Conservation (phyloP, 2,113 vertebrate species). For the Trematomus loennbergii region DNA sequence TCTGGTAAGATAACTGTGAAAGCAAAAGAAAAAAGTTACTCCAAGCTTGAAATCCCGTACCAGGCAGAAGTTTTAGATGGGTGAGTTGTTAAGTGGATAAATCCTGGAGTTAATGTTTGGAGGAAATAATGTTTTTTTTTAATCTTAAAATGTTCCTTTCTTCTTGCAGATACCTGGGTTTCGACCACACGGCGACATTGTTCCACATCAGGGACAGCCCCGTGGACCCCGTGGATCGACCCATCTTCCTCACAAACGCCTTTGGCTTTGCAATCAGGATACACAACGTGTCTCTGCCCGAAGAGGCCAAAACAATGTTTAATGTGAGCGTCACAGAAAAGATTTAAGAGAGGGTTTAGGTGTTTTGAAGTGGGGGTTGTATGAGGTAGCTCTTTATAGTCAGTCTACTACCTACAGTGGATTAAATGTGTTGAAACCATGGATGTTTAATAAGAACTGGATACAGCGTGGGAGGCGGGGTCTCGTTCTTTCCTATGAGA, state of each 20-base stretch:
- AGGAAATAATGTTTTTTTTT: too few relatives aligned
- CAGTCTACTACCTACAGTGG: too few relatives aligned
- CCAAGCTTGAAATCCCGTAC: slow-evolving; percentile 99
- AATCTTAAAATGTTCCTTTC: not conserved
- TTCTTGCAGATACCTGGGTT: slow-evolving; percentile 89
- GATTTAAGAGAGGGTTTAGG: too few relatives aligned
- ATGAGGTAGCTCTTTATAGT: too few relatives aligned
- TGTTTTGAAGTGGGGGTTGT: too few relatives aligned
- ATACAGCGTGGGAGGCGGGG: too few relatives aligned
- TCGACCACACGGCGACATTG: slow-evolving; percentile 95
- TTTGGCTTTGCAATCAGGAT: slow-evolving; percentile 93
- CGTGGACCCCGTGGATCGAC: slow-evolving; percentile 91
- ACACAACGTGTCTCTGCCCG: slow-evolving; percentile 93
- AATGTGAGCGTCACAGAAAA: slow-evolving; percentile 81
- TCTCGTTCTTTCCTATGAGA: too few relatives aligned
- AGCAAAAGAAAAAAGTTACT: slow-evolving; percentile 98
- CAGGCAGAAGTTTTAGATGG: slow-evolving; percentile 98
- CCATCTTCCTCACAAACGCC: slow-evolving; percentile 94
- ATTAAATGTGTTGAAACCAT: too few relatives aligned
- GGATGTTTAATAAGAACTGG: too few relatives aligned
- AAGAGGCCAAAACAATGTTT: slow-evolving; percentile 94
- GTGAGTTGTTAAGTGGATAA: slow-evolving; percentile 80
- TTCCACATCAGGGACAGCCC: slow-evolving; percentile 96
- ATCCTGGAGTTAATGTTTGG: not conserved
- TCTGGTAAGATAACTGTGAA: slow-evolving; percentile 99